phyloP scores from a whole-genome alignment of 2,113 vertebrate genomes.

The Tor tambroides region DNA sequence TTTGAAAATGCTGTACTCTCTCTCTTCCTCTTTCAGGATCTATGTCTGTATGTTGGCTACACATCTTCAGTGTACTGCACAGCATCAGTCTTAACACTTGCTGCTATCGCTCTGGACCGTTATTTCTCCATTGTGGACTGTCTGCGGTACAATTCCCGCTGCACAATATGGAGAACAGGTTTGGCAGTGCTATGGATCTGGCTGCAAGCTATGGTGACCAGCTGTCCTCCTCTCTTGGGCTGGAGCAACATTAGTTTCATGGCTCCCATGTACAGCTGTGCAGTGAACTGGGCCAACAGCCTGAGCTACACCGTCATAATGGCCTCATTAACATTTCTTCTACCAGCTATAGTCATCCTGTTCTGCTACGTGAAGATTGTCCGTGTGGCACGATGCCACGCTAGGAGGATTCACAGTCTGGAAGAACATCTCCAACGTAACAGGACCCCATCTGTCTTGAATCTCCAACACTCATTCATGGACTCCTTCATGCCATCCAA shows the following conservation, averaged over 20 bases:
- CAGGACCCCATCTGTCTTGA: conserved; percentile 45
- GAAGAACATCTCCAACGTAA: conserved; percentile 76
- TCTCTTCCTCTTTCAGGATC: conserved; percentile 67
- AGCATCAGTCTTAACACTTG: conserved; percentile 78
- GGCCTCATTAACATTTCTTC: conserved; percentile 71
- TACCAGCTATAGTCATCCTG: conserved; percentile 77
- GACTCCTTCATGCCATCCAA: conserved; percentile 65
- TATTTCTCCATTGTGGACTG: conserved; percentile 82
- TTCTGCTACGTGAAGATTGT: conserved; percentile 82
- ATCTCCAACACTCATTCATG: conserved; percentile 42
- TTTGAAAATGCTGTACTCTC: conserved; percentile 25
- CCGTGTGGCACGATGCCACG: conserved; percentile 77
- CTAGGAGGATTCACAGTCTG: conserved; percentile 76
- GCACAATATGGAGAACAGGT: conserved; percentile 72
- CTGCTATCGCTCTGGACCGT: conserved; percentile 81
- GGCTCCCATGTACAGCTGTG: conserved; percentile 76
- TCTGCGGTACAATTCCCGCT: conserved; percentile 77
- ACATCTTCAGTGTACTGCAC: conserved; percentile 83
- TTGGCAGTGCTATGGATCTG: conserved; percentile 81
- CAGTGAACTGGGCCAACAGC: conserved; percentile 75
- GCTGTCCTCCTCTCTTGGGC: conserved; percentile 79
- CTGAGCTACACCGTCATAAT: conserved; percentile 76
- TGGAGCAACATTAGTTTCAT: conserved; percentile 78
- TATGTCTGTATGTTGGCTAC: conserved; percentile 81
- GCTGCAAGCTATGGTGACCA: conserved; percentile 78